A percentile compares a stretch with the other conserved stretches of the same genome.
These are phyloP conservation scores for Lepilemur septentrionalis DNA, from an alignment of 2,797 vertebrate species.

Conservation along the genomic window DNA sequence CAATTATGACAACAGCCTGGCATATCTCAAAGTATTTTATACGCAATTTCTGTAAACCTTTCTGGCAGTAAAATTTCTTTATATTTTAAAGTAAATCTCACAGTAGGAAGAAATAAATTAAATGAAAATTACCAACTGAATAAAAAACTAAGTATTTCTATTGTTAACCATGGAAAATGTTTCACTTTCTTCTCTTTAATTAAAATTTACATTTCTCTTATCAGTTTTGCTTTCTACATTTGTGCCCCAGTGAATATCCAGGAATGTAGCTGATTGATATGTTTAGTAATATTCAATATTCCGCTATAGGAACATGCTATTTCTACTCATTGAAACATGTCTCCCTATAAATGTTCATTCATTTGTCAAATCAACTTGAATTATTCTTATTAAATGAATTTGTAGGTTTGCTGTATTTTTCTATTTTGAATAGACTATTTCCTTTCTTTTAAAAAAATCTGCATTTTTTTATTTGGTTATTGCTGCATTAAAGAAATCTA, in stretches of 20 bases:
- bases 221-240: constrained; percentile 8
- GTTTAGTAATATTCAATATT: background rate
- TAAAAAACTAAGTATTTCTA: constrained; percentile 16
- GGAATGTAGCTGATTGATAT: background rate
- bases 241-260: background rate
- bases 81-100: constrained; percentile 57
- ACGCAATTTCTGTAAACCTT: background rate
- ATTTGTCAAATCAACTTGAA: constrained; percentile 6
- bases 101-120: constrained; percentile 15
- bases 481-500: background rate
- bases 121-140: constrained; percentile 22
- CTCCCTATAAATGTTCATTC: background rate
- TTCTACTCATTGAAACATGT: constrained; percentile 19
- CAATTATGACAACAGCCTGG: too few species aligned
- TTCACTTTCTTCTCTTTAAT: constrained; percentile 43
- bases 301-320: background rate
- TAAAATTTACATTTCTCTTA: constrained; percentile 49
- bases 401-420: background rate
- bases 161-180: constrained; percentile 11
- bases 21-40: background rate
- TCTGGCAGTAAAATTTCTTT: background rate
- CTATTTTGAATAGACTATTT: background rate
- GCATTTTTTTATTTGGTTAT: background rate
- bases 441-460: background rate
- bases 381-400: background rate